These are phyloP conservation scores for Leptinotarsa defecta DNA, from an alignment of 1,140 invertebrate genomes.

Conservation along the genomic window DNA sequence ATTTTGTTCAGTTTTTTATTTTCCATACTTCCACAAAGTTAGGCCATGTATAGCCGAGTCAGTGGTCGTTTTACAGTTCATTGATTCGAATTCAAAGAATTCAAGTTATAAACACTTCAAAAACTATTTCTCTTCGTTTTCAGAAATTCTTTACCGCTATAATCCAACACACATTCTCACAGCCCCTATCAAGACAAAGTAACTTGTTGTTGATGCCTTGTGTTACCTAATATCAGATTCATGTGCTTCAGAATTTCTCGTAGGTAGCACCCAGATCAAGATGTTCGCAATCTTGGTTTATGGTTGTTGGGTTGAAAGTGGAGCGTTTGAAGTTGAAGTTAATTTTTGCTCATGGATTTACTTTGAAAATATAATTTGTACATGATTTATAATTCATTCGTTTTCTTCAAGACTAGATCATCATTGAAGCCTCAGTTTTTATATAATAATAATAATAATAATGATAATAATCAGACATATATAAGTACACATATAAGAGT, in stretches of 20 bases:
- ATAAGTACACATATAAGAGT: constrained; percentile 23
- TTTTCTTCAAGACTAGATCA: constrained; percentile 22
- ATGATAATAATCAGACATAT: no score
- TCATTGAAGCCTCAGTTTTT: background rate
- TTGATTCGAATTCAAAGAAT: no score
- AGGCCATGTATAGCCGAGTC: no score
- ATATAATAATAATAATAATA: no score
- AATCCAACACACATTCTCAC: no score
- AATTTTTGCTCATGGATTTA: constrained; percentile 16
- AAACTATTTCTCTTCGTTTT: no score
- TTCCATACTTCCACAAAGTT: no score
- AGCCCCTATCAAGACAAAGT: no score
- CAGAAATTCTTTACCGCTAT: no score
- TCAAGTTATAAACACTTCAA: no score
- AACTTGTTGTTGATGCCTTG: background rate
- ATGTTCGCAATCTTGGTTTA: background rate
- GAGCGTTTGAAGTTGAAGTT: background rate
- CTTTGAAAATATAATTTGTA: constrained; percentile 23
- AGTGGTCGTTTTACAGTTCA: no score
- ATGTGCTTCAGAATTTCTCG: background rate
- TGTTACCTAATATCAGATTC: background rate
- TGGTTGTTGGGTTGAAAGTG: constrained; percentile 1
- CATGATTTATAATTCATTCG: constrained; percentile 31
- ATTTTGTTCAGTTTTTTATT: no score
- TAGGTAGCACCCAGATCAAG: background rate